Evolutionary conservation across 1,140 invertebrate species (phyloP).

Genomic region (Orius laevigatus): DNA sequence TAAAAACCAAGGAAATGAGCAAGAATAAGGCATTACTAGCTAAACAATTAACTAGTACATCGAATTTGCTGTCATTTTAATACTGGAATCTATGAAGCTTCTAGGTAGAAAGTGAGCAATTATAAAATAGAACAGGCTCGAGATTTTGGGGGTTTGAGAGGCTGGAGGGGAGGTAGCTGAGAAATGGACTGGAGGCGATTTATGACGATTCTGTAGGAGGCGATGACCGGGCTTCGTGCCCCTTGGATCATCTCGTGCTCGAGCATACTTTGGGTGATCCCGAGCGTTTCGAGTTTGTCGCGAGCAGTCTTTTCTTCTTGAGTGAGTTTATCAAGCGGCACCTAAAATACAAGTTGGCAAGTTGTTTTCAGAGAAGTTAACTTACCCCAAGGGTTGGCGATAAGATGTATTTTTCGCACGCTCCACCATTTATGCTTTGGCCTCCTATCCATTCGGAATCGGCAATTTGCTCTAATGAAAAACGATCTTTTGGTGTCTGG

Average conservation of each 20-base stretch:
- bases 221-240: slow-evolving; percentile 34
- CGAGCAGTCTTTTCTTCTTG: slow-evolving; percentile 20
- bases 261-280: slow-evolving; percentile 35
- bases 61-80: too few species aligned
- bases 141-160: slow-evolving; percentile 16
- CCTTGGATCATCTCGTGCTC: slow-evolving; percentile 29
- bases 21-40: too few species aligned
- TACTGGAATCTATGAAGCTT: too few species aligned
- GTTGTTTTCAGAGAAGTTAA: not conserved
- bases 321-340: slow-evolving; percentile 10
- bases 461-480: slow-evolving; percentile 31
- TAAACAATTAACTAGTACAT: too few species aligned
- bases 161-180: slow-evolving; percentile 12
- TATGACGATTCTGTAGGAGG: slow-evolving; percentile 40
- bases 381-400: slow-evolving; percentile 18
- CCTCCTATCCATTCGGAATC: slow-evolving; percentile 34
- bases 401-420: slow-evolving; percentile 20
- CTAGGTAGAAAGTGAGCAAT: too few species aligned
- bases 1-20: too few species aligned
- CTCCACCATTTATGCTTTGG: slow-evolving; percentile 23
- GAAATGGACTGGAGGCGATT: slow-evolving; percentile 28
- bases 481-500: slow-evolving; percentile 31
- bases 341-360: not conserved
- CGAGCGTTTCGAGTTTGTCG: slow-evolving; percentile 30
- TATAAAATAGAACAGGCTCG: slow-evolving; percentile 17